Evolutionary conservation across 37 sponge, comb jelly and placozoan species (phyloP).

Genomic region (Theonella swinhoei): DNA sequence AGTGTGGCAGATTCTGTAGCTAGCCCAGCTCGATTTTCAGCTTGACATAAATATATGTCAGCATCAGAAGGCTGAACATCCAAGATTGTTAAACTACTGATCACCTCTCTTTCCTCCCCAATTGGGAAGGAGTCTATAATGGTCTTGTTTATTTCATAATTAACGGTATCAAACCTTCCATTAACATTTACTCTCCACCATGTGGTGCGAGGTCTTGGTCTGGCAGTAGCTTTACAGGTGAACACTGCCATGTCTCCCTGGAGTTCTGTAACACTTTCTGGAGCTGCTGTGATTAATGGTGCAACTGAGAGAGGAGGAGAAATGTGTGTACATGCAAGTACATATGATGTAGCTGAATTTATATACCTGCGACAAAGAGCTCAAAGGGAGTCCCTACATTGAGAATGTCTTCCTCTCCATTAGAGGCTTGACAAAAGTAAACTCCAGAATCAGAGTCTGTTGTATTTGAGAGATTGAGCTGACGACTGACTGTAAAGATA

Average conservation of each 20-base stretch:
- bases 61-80: conserved; percentile 26
- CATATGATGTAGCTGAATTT: neutral
- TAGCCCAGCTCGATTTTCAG: conserved; percentile 29
- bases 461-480: conserved; percentile 22
- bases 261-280: conserved; percentile 10
- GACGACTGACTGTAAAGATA: neutral
- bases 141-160: neutral
- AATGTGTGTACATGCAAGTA: too few relatives aligned
- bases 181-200: conserved; percentile 49
- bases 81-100: conserved; percentile 18
- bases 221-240: conserved; percentile 41
- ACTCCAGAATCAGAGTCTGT: conserved; percentile 42
- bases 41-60: conserved; percentile 42
- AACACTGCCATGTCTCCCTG: conserved; percentile 17
- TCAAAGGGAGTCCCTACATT: conserved; percentile 8
- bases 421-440: conserved; percentile 40
- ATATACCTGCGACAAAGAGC: conserved; percentile 49
- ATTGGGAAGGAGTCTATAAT: neutral
- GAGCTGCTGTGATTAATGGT: conserved; percentile 24
- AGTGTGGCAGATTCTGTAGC: conserved; percentile 15
- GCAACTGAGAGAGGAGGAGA: conserved; percentile 36
- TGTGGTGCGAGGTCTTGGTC: conserved; percentile 53
- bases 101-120: conserved; percentile 2
- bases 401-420: conserved; percentile 8
- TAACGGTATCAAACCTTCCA: neutral